A percentile compares a stretch with the other conserved stretches of the same genome.
These are phyloP conservation scores for Piaya cayana DNA, from an alignment of 2,113 vertebrate species.

Conservation along the genomic window DNA sequence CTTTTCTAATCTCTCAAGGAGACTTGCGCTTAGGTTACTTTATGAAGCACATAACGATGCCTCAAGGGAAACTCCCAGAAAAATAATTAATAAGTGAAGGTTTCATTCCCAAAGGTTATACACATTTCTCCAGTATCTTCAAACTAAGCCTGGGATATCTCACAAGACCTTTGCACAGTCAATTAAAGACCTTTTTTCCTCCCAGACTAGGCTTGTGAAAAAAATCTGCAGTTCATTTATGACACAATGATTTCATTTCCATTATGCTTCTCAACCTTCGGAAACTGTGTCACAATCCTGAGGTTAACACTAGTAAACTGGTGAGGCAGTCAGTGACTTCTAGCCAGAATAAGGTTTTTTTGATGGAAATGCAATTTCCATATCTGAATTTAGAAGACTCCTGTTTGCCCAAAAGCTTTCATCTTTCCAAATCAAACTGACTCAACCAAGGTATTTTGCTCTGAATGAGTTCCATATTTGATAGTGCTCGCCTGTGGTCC, in stretches of 20 bases:
- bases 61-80: conserved; percentile 13
- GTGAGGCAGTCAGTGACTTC: neutral
- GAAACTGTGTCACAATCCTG: neutral
- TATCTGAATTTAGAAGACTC: neutral
- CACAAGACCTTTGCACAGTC: neutral
- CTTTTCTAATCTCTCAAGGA: neutral
- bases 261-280: neutral
- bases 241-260: neutral
- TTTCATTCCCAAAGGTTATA: conserved; percentile 4
- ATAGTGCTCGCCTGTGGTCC: neutral
- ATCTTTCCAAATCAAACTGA: neutral
- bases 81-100: conserved; percentile 47
- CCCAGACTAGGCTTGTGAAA: neutral
- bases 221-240: conserved; percentile 1
- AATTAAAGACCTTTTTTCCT: conserved; percentile 8
- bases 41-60: conserved; percentile 50
- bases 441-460: neutral
- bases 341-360: neutral
- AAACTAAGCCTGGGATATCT: conserved; percentile 1
- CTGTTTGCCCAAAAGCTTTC: neutral
- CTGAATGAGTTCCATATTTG: neutral
- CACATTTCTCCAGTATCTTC: conserved; percentile 9
- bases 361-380: neutral
- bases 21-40: neutral
- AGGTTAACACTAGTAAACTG: neutral